These are phyloP conservation scores for Lynx canadensis DNA, from an alignment of 2,113 vertebrate genomes.

Conservation along the genomic window DNA sequence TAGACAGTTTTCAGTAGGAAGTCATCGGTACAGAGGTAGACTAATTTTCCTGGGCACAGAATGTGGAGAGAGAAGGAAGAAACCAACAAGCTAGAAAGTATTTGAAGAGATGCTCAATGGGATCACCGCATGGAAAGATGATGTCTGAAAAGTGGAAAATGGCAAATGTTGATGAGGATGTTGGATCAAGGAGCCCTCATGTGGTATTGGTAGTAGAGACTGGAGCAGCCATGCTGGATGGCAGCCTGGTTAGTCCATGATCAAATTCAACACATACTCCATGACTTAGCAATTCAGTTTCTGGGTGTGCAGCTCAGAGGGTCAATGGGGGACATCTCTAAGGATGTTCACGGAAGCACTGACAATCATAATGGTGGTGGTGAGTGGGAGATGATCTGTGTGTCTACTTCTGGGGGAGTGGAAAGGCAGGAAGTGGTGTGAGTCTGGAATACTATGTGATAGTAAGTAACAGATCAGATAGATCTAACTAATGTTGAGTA, in stretches of 20 bases:
- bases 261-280: background rate
- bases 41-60: background rate
- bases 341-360: background rate
- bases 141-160: background rate
- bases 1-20: background rate
- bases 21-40: background rate
- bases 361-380: background rate
- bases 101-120: background rate
- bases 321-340: background rate
- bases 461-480: background rate
- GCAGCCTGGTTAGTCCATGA: background rate
- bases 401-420: background rate
- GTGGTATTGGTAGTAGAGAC: background rate
- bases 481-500: background rate
- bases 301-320: background rate
- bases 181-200: background rate
- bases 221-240: background rate
- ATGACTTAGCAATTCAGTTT: background rate
- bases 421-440: background rate
- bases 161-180: background rate
- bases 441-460: background rate
- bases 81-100: background rate
- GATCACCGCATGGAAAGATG: background rate
- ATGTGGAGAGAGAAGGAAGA: background rate
- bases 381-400: background rate